Evolutionary conservation across 2,797 vertebrate genomes (phyloP).

Genomic region (Zenarchopterus dispar): DNA sequence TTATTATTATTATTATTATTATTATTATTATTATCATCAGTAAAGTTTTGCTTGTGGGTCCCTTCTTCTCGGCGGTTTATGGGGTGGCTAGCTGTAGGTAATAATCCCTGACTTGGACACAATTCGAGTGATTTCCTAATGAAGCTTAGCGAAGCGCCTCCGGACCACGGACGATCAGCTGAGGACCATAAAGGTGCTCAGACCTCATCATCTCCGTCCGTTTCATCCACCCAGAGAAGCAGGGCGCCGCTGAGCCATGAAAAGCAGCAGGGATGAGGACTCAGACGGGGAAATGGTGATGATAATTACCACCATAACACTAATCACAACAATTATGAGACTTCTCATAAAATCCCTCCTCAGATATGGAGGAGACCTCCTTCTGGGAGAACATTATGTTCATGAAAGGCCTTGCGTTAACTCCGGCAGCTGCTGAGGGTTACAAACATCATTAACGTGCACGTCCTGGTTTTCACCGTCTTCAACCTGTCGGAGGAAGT

Average conservation of each 20-base stretch:
- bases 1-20: too few species aligned
- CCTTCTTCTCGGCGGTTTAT: neutral
- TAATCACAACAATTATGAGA: conserved; percentile 52
- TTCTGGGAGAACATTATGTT: neutral
- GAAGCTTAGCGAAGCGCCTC: conserved; percentile 21
- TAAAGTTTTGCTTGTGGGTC: too few species aligned
- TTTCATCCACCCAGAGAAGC: conserved; percentile 12
- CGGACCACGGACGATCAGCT: neutral
- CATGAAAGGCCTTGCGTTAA: conserved; percentile 8
- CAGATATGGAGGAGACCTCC: conserved; percentile 21
- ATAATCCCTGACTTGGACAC: conserved; percentile 33
- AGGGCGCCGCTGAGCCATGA: neutral
- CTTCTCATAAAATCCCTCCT: conserved; percentile 41
- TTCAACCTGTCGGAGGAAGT: too few species aligned
- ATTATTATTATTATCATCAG: too few species aligned
- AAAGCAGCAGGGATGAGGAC: conserved; percentile 16
- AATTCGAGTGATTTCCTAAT: conserved; percentile 41
- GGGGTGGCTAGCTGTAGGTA: conserved; percentile 27
- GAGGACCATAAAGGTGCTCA: conserved; percentile 10
- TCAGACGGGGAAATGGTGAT: conserved; percentile 38
- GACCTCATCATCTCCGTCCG: conserved; percentile 31
- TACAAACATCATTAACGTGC: neutral
- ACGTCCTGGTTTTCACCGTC: too few species aligned
- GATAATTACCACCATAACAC: conserved; percentile 44
- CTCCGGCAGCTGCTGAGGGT: neutral